phyloP scores from a whole-genome alignment of 1,140 invertebrate species.

The Hyposmocoma kahamanoa region DNA sequence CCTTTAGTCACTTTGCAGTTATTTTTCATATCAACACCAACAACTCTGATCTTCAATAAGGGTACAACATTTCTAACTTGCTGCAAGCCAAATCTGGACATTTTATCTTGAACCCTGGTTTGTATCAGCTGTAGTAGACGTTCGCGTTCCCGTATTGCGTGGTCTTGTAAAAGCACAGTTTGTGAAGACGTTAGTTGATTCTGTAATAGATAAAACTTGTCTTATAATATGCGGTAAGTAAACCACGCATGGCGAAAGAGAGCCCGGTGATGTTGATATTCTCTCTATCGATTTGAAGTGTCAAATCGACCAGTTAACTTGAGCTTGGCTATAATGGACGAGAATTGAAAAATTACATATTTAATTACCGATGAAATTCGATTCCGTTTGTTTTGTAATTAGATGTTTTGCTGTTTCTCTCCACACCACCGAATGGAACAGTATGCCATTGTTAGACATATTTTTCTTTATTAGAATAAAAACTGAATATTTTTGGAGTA shows the following conservation, averaged over 20 bases:
- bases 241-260: no score
- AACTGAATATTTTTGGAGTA: no score
- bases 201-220: slow-evolving; percentile 44
- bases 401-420: no score
- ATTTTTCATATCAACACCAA: slow-evolving; percentile 31
- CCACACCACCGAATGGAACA: no score
- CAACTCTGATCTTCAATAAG: slow-evolving; percentile 43
- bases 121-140: slow-evolving; percentile 47
- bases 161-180: slow-evolving; percentile 37
- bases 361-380: no score
- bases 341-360: no score
- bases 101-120: slow-evolving; percentile 36
- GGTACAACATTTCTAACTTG: slow-evolving; percentile 39
- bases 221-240: no score
- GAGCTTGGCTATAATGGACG: neutral
- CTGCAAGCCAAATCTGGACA: slow-evolving; percentile 38
- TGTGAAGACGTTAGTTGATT: slow-evolving; percentile 54
- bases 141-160: slow-evolving; percentile 37
- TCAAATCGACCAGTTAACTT: neutral
- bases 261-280: no score
- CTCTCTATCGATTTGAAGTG: neutral
- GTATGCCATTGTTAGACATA: no score
- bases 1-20: slow-evolving; percentile 67
- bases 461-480: no score
- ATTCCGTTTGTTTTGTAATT: no score